Percentiles rank a stretch among this genome's conserved stretches.
Evolutionary conservation across 2,888 invertebrate species (phyloP).

Genomic region (Formica aserva): DNA sequence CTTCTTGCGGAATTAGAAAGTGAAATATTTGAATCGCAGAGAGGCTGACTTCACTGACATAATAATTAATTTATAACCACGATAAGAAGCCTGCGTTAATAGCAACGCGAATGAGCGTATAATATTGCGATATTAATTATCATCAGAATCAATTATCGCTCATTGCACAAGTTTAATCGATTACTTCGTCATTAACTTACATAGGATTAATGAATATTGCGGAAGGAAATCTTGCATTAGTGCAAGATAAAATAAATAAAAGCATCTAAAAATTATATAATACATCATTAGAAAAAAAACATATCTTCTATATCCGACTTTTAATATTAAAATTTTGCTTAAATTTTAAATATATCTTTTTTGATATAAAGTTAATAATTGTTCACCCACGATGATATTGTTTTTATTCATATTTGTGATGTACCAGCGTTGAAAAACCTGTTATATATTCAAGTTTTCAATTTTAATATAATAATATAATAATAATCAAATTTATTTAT

Average conservation of each 20-base stretch:
- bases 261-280: background rate
- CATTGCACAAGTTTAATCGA: background rate
- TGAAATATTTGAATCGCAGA: slow-evolving; percentile 76
- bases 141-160: slow-evolving; percentile 14
- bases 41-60: slow-evolving; percentile 36
- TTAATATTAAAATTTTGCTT: background rate
- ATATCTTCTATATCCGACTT: background rate
- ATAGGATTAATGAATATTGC: background rate
- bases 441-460: background rate
- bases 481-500: background rate
- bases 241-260: background rate
- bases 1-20: slow-evolving; percentile 73
- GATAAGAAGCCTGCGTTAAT: slow-evolving; percentile 45
- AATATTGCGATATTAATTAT: slow-evolving; percentile 57
- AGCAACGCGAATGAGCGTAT: background rate
- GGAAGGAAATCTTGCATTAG: background rate
- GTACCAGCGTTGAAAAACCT: too few relatives aligned
- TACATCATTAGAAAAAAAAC: background rate
- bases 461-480: background rate
- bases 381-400: background rate
- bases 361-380: background rate
- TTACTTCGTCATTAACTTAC: background rate
- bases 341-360: background rate
- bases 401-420: background rate
- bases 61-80: slow-evolving; percentile 61